A percentile compares a stretch with the other conserved stretches of the same genome.
Conservation (phyloP, 1,140 invertebrate genomes). For the Reticulitermes speratus region DNA sequence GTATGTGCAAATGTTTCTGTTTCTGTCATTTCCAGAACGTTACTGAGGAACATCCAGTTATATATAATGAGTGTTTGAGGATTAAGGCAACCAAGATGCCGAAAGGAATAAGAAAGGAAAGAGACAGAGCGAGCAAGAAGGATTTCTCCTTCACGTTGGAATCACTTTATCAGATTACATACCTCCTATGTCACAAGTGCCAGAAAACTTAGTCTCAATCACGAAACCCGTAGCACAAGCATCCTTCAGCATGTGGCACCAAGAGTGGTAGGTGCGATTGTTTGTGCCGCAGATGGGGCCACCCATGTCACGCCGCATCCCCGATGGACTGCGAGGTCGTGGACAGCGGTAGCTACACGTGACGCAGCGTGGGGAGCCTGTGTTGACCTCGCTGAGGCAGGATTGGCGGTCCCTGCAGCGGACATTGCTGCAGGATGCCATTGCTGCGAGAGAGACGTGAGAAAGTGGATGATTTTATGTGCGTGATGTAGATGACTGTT, state of each 20-base stretch:
- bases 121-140: no score
- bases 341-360: slow-evolving; percentile 64
- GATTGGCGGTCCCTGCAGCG: slow-evolving; percentile 71
- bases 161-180: background rate
- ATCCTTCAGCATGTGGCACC: slow-evolving; percentile 84
- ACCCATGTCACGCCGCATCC: slow-evolving; percentile 20
- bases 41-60: no score
- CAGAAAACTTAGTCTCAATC: slow-evolving; percentile 72
- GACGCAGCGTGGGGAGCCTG: slow-evolving; percentile 72
- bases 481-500: background rate
- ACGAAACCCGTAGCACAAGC: slow-evolving; percentile 77
- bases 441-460: background rate
- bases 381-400: slow-evolving; percentile 70
- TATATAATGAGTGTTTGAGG: no score
- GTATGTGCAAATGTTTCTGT: no score
- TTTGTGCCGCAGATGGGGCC: slow-evolving; percentile 75
- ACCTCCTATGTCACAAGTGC: slow-evolving; percentile 55
- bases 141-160: no score
- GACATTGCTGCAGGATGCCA: slow-evolving; percentile 71
- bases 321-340: slow-evolving; percentile 47
- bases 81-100: no score
- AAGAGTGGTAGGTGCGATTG: slow-evolving; percentile 79
- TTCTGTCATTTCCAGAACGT: no score
- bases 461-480: no score
- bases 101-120: no score